Base-by-base conservation (phyloP, 2,113 vertebrate species). In the Uria lomvia region DNA sequence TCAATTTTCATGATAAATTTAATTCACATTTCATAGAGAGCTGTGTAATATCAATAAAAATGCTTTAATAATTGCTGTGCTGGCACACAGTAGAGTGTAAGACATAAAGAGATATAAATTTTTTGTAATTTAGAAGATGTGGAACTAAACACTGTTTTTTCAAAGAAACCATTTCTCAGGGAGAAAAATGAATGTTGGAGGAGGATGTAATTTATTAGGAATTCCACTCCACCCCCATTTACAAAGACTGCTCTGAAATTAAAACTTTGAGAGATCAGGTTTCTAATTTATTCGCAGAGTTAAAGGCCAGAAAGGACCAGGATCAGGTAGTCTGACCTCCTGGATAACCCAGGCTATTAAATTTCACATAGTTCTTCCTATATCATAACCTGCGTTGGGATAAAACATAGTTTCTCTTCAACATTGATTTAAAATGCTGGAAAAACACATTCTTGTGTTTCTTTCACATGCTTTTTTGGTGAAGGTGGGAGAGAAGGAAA, bases 1-100 rank as follows among this genome's bases (percentile, higher is more conserved):
- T 97, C 97, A 97, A 97, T 98, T 96, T 97, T 96, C 68, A 52
- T 96, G 96, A 98, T 96, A 94, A 97, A 97, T 97, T 96, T 97
- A 96, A 97, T 96, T 96, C 96, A 94, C 88, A 92, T 94, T 95
- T 95, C 96, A 94, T 56, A 96, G 90, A 94, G 77, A 85, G 47
- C 52, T 88, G 79, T 92, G 92, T 90, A 97, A 94, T 94, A 96
- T 95, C 97, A 97, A 96, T 97, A 97, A 95, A 95, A 96, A 97
- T 93, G 93, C 84, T 88, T 91, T 97, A 97, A 97, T 97, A 97
- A 97, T 96, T 95, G 82, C 90, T 49, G 18, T 85, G 87, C 94
- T 98, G 97, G 97, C 95, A 97, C 84, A 93, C 60, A 77, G 77
- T 55, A 86, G 66, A 87, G 75, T 82, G 67, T 43, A 89, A 92